phyloP scores from a whole-genome alignment of 2,888 invertebrate genomes.

The Nasonovia ribisnigri region DNA sequence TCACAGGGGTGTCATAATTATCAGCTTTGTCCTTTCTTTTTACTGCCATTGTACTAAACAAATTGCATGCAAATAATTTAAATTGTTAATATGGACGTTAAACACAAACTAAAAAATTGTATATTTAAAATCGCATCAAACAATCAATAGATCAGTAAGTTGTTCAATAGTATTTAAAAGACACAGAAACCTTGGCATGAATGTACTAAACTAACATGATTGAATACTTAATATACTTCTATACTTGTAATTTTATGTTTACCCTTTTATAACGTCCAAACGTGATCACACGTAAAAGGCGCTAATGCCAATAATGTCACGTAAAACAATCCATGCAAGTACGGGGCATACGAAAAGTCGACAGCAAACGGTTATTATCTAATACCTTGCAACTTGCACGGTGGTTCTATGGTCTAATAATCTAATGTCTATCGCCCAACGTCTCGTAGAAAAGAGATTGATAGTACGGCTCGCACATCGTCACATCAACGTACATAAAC shows the following conservation, averaged over 20 bases:
- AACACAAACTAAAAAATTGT: background rate
- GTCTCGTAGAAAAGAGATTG: background rate
- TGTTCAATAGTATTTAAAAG: no score
- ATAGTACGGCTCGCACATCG: background rate
- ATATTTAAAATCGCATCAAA: background rate
- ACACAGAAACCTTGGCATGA: no score
- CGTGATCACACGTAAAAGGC: background rate
- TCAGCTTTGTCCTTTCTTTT: constrained; percentile 41
- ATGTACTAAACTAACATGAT: no score
- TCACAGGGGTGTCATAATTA: background rate
- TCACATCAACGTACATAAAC: background rate
- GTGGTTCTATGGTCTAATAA: background rate
- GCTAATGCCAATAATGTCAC: background rate
- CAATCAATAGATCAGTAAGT: no score
- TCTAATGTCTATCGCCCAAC: background rate
- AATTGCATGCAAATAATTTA: background rate
- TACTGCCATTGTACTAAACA: background rate
- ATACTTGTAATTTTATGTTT: background rate
- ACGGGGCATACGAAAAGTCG: background rate
- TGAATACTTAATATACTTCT: no score
- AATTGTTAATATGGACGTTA: no score
- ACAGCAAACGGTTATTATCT: background rate
- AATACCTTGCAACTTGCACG: background rate
- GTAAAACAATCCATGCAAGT: background rate
- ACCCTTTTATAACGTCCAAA: background rate